Conservation (phyloP, 2,888 invertebrate species). For the Pandemis heparana region DNA sequence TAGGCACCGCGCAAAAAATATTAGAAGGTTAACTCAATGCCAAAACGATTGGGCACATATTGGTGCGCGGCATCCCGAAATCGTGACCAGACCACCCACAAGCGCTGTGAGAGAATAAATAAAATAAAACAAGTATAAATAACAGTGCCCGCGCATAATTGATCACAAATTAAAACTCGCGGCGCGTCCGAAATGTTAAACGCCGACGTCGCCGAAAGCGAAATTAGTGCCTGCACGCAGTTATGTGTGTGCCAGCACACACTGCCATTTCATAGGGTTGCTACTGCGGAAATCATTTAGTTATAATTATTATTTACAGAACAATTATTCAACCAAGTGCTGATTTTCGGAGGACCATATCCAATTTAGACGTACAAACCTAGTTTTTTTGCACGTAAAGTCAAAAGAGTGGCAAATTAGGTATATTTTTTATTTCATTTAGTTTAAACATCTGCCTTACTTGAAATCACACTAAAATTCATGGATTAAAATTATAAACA, state of each 20-base stretch:
- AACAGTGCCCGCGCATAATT: constrained; percentile 84
- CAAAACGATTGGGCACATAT: constrained; percentile 74
- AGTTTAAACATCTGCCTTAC: too few species aligned
- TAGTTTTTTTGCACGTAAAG: too few species aligned
- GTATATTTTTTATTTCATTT: too few species aligned
- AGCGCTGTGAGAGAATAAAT: constrained; percentile 80
- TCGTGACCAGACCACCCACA: constrained; percentile 85
- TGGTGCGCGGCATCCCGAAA: constrained; percentile 75
- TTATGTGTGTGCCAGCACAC: constrained; percentile 49
- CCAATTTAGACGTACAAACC: too few species aligned
- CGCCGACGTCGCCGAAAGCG: constrained; percentile 78
- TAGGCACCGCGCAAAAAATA: constrained; percentile 25
- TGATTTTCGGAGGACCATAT: too few species aligned
- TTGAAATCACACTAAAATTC: too few species aligned
- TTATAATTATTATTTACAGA: not conserved
- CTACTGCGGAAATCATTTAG: constrained; percentile 28
- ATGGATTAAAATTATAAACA: too few species aligned
- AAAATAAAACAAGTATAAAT: constrained; percentile 85
- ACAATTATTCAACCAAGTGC: not conserved
- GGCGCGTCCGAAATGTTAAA: constrained; percentile 82
- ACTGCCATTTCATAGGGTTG: constrained; percentile 51
- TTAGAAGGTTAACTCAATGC: constrained; percentile 61
- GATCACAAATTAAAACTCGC: constrained; percentile 85
- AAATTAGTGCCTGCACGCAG: constrained; percentile 69
- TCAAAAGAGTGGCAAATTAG: too few species aligned